A percentile compares a stretch with the other conserved stretches of the same genome.
These are phyloP conservation scores for Megalops atlanticus DNA, from an alignment of 2,113 vertebrate species.

Conservation along the genomic window DNA sequence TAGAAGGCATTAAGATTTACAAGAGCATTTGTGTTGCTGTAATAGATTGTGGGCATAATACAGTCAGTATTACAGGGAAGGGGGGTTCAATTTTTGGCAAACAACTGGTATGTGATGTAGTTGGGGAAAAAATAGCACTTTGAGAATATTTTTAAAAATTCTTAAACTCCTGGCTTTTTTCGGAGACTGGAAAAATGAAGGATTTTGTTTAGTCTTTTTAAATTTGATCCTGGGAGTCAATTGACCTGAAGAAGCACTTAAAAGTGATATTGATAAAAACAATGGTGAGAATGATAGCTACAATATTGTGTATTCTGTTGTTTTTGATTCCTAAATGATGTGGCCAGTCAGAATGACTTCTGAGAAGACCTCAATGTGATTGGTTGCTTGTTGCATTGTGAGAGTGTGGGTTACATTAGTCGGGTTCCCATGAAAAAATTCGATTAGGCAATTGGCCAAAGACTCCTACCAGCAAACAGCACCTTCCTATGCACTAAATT, in stretches of 20 bases:
- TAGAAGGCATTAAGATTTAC: too few relatives aligned
- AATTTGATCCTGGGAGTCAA: slow-evolving; percentile 31
- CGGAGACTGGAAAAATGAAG: slow-evolving; percentile 61
- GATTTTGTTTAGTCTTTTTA: slow-evolving; percentile 54
- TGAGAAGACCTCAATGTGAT: background rate
- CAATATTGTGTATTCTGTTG: slow-evolving; percentile 14
- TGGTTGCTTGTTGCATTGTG: background rate
- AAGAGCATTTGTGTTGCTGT: background rate
- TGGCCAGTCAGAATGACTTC: slow-evolving; percentile 11
- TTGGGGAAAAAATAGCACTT: slow-evolving; percentile 64
- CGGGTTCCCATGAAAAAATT: background rate
- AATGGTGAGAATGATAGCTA: slow-evolving; percentile 4
- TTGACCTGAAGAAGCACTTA: slow-evolving; percentile 36
- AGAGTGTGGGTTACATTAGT: background rate
- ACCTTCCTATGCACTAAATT: background rate
- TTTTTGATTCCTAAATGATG: background rate
- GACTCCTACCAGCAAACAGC: background rate
- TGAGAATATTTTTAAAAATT: slow-evolving; percentile 55
- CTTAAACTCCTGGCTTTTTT: slow-evolving; percentile 44
- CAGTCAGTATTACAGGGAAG: slow-evolving; percentile 1
- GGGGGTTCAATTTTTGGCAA: slow-evolving; percentile 22
- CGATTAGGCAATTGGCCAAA: background rate
- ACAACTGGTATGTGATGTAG: slow-evolving; percentile 47
- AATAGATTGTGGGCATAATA: slow-evolving; percentile 7
- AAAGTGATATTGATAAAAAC: slow-evolving; percentile 39